Evolutionary conservation across 2,113 vertebrate genomes (phyloP).

Genomic region (Hydrochoerus hydrochaeris): DNA sequence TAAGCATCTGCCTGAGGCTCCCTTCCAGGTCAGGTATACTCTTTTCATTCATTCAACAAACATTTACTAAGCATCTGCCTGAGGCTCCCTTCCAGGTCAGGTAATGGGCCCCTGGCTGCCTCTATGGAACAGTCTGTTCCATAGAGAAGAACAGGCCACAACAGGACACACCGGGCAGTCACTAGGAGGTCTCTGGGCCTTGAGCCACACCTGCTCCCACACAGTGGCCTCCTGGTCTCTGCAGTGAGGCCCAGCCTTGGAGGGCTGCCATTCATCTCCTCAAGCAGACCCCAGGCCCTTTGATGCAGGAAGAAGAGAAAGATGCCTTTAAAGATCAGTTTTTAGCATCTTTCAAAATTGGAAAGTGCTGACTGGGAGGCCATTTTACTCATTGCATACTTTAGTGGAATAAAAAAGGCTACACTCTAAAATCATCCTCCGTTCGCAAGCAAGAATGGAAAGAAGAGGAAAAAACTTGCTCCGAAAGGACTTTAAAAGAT

Average conservation of each 20-base stretch:
- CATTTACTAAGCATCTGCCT: neutral
- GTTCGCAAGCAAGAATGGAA: constrained; percentile 74
- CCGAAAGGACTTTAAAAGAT: constrained; percentile 77
- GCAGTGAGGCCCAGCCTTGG: neutral
- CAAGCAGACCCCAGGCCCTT: constrained; percentile 29
- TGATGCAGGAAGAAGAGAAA: constrained; percentile 62
- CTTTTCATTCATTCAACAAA: constrained; percentile 44
- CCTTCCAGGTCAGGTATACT: neutral
- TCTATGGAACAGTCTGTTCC: neutral
- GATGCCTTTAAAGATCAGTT: constrained; percentile 72
- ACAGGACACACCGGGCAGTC: neutral
- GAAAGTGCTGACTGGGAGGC: constrained; percentile 81
- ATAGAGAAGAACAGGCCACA: neutral
- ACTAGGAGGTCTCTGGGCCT: neutral
- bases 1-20: neutral
- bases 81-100: neutral
- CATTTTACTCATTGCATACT: constrained; percentile 75
- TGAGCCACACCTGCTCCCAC: no score
- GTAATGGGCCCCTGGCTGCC: neutral
- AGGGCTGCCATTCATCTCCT: neutral
- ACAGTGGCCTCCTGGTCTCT: neutral
- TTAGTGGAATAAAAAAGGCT: constrained; percentile 76
- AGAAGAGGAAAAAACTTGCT: constrained; percentile 44
- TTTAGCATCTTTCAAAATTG: constrained; percentile 81
- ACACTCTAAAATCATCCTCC: constrained; percentile 79